Base-by-base conservation (phyloP, 2,797 vertebrate genomes). In the Pangasius macronema region DNA sequence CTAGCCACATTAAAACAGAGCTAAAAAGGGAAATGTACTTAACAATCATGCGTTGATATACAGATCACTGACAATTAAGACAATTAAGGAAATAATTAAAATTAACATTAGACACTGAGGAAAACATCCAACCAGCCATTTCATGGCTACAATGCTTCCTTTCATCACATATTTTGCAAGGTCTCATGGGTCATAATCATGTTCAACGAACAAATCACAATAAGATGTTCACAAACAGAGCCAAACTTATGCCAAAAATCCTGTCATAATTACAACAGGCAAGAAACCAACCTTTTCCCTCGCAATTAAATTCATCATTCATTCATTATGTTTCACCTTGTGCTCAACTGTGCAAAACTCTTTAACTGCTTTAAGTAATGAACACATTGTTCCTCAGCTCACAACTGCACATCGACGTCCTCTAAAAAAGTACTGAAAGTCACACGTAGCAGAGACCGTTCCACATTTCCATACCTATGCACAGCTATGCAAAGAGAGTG, bases 21-120 rank as follows among this genome's bases (percentile, higher is more conserved):
- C 92, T 92, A 91, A 94, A 92, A 90, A 67, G 49, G 88, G 87
- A 55, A 88, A 87, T 57, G 67, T 33, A 49, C 87, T 91, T 93
- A 93, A 95, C 91, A 93, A 95, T 93, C 72, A n/a, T 8, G 46
- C 91, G 93, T 93, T 92, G 92, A 93, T 93, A 89, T 89, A 91
- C 91, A 86, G 93, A 87, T 94, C 93, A 94, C 87, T 94, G 93
- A 49, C 18, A 49, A 82, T 10, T 46, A 82, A 16, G 13, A 59
- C 27, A 9, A 30, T 75, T 75, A 8, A 75, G 13, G 72, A 70
- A 75, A 27, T 33, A 57, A 80, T 80, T 59, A 5, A 59, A 57
- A 33, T 22, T 5, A 22, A 27, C 2, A 24, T 39, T 30, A 22
- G 53, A 79, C 76, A 33, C 46, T 10, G 16, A 79, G 76, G 36